Conservation (phyloP, 2,888 invertebrate genomes). For the Epistrophella euchroma region DNA sequence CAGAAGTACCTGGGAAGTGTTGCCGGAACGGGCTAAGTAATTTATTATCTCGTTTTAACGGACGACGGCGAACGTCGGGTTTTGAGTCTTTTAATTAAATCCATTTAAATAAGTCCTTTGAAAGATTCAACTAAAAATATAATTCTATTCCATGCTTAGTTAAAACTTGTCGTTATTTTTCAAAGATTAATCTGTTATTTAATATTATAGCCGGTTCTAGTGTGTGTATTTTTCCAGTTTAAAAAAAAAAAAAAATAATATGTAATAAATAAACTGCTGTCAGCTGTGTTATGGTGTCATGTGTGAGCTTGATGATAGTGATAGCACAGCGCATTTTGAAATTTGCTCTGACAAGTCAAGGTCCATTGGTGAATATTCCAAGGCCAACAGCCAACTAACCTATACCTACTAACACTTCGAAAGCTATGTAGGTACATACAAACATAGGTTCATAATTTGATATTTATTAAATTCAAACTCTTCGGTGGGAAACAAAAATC, state of each 20-base stretch:
- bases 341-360: constrained; percentile 53
- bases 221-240: constrained; percentile 16
- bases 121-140: not conserved
- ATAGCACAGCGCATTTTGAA: constrained; percentile 24
- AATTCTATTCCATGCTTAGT: not conserved
- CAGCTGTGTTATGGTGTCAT: constrained; percentile 49
- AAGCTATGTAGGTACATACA: not conserved
- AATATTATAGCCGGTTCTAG: not conserved
- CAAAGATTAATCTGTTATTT: not conserved
- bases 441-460: too few relatives aligned
- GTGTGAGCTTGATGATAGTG: constrained; percentile 33
- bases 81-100: not conserved
- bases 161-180: not conserved
- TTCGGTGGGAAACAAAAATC: constrained; percentile 23
- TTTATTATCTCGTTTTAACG: constrained; percentile 16
- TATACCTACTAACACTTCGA: constrained; percentile 15
- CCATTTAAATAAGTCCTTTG: not conserved
- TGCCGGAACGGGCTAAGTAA: constrained; percentile 48
- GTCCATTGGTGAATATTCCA: constrained; percentile 55
- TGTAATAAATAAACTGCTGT: too few relatives aligned
- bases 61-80: constrained; percentile 4
- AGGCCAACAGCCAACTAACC: not conserved
- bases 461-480: not conserved
- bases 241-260: too few relatives aligned
- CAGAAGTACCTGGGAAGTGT: constrained; percentile 56